Evolutionary conservation across 2,888 invertebrate genomes (phyloP).

Genomic region (Ischnura elegans): DNA sequence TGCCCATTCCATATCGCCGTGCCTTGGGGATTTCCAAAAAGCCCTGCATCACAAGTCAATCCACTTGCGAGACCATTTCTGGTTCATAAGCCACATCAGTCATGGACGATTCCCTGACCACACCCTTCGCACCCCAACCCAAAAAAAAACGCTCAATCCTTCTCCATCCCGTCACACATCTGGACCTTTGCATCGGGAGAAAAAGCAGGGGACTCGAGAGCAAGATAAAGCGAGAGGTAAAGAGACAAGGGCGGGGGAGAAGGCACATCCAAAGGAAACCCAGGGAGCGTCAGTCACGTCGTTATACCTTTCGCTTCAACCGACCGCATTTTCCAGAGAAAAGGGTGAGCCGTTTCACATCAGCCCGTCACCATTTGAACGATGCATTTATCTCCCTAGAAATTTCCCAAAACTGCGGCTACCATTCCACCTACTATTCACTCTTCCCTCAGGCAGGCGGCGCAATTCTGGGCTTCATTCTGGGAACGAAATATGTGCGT

Average conservation of each 20-base stretch:
- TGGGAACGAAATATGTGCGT: not conserved
- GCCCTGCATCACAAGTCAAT: not conserved
- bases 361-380: not conserved
- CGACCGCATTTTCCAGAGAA: not conserved
- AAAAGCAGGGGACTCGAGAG: not conserved
- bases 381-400: not conserved
- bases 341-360: not conserved
- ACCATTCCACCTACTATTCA: no score
- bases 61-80: slow-evolving; percentile 47
- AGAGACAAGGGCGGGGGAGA: not conserved
- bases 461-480: not conserved
- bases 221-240: not conserved
- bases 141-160: not conserved
- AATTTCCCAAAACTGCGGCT: no score
- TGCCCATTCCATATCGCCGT: not conserved
- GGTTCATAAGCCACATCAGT: slow-evolving; percentile 54
- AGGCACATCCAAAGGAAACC: not conserved
- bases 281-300: not conserved
- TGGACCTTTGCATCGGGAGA: not conserved
- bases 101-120: not conserved
- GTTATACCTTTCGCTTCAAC: not conserved
- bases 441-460: not conserved
- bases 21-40: not conserved
- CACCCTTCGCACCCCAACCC: not conserved
- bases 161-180: not conserved